Evolutionary conservation across 2,113 vertebrate species (phyloP).

Genomic region (Xiphophorus maculatus): DNA sequence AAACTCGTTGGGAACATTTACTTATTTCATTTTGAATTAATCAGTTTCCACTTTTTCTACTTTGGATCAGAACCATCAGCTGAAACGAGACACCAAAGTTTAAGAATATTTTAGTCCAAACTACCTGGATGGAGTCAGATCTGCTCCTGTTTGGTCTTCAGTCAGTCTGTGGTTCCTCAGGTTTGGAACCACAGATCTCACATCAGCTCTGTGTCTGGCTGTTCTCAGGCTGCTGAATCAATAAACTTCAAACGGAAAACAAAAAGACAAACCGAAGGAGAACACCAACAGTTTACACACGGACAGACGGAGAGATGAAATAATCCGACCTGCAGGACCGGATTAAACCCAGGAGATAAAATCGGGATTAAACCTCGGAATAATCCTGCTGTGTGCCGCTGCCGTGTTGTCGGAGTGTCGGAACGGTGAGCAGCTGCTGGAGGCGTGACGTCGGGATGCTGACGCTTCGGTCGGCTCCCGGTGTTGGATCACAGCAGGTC

Average conservation of each 20-base stretch:
- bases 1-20: too few relatives aligned
- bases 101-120: neutral
- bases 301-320: slow-evolving; percentile 4
- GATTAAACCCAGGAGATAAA: slow-evolving; percentile 10
- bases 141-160: neutral
- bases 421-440: neutral
- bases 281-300: neutral
- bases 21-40: too few relatives aligned
- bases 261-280: neutral
- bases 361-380: slow-evolving; percentile 2
- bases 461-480: neutral
- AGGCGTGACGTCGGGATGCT: neutral
- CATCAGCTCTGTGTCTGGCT: neutral
- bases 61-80: neutral
- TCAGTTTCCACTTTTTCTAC: neutral
- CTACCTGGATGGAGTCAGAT: neutral
- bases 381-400: slow-evolving; percentile 9
- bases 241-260: neutral
- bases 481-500: neutral
- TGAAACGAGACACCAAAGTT: neutral
- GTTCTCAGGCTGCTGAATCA: neutral
- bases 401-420: neutral
- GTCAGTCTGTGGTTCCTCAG: too few relatives aligned
- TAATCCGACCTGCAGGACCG: slow-evolving; percentile 18
- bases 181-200: neutral